These are phyloP conservation scores for Parasteatoda tepidariorum DNA, from an alignment of 1,140 invertebrate genomes.

Conservation along the genomic window DNA sequence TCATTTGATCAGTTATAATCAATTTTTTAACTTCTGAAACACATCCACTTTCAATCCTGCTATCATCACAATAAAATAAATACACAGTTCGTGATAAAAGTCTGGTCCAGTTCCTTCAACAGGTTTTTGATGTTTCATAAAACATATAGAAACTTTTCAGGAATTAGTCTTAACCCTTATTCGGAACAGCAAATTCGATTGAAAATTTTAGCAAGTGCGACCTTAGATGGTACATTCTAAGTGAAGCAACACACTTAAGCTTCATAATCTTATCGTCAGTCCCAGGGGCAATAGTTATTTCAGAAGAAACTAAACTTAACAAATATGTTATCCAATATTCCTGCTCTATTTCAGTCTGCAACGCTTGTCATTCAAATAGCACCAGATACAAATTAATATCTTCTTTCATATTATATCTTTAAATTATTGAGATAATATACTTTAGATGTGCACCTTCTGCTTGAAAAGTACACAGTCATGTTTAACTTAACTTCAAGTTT, in stretches of 20 bases:
- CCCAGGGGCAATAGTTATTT: too few relatives aligned
- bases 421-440: background rate
- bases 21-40: background rate
- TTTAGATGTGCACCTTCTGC: background rate
- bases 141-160: background rate
- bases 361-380: background rate
- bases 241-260: too few relatives aligned
- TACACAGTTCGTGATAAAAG: background rate
- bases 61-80: background rate
- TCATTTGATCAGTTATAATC: background rate
- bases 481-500: too few relatives aligned
- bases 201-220: background rate
- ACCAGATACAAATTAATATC: background rate
- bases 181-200: background rate
- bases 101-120: background rate
- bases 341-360: background rate
- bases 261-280: too few relatives aligned
- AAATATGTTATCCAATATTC: background rate
- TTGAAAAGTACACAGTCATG: too few relatives aligned
- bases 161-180: background rate
- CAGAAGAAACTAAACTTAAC: too few relatives aligned
- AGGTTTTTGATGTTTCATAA: background rate
- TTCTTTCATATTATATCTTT: background rate
- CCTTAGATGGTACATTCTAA: too few relatives aligned
- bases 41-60: background rate